A percentile compares a stretch with the other conserved stretches of the same genome.
Evolutionary conservation across 2,888 invertebrate species (phyloP).

Genomic region (Seira sanloemensis): DNA sequence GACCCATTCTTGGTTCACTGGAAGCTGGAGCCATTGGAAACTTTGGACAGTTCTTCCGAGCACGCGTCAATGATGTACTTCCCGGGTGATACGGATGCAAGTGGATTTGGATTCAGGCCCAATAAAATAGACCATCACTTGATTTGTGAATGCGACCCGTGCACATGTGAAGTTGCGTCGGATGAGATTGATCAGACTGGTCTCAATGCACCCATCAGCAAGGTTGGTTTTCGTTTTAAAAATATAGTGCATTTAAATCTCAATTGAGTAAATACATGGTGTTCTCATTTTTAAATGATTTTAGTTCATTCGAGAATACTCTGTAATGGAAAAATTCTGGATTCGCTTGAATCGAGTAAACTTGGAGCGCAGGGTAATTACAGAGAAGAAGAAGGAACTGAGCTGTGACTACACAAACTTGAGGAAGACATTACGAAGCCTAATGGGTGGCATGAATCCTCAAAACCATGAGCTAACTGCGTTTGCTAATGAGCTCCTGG

Average conservation of each 20-base stretch:
- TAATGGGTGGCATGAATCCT: constrained; percentile 72
- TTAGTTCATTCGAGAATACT: constrained; percentile 67
- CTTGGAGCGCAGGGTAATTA: constrained; percentile 64
- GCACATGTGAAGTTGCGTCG: constrained; percentile 59
- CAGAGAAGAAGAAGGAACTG: constrained; percentile 57
- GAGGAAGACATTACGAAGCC: constrained; percentile 67
- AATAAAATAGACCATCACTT: constrained; percentile 64
- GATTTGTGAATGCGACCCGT: constrained; percentile 66
- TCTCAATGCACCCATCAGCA: constrained; percentile 40
- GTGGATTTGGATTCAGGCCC: constrained; percentile 37
- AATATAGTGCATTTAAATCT: not conserved
- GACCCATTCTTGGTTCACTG: constrained; percentile 68
- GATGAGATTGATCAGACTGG: constrained; percentile 43
- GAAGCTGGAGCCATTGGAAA: constrained; percentile 45
- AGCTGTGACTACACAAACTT: constrained; percentile 67
- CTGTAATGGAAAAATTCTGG: constrained; percentile 72
- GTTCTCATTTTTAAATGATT: not conserved
- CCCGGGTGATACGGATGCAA: constrained; percentile 18
- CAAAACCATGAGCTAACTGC: constrained; percentile 49
- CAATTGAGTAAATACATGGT: not conserved
- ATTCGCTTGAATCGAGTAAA: constrained; percentile 68
- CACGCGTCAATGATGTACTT: constrained; percentile 18
- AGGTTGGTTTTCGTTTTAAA: not conserved
- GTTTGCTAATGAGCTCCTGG: constrained; percentile 60
- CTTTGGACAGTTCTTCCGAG: not conserved